Conservation (phyloP, 2,888 invertebrate genomes). For the Zonitis immaculata region DNA sequence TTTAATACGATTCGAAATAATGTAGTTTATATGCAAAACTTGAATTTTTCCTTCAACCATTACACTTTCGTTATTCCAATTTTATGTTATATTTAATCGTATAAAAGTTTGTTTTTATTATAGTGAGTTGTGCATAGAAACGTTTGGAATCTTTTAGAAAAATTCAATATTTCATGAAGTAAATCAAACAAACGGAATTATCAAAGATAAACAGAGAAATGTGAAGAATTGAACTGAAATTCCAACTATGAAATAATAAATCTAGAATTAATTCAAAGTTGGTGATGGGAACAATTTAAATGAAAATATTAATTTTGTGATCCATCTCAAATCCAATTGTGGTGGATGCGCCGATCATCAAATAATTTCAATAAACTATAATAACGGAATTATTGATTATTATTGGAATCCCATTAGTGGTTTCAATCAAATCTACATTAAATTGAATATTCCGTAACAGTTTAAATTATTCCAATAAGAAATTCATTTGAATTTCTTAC, state of each 20-base stretch:
- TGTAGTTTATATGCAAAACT: neutral
- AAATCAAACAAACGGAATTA: neutral
- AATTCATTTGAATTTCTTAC: constrained; percentile 5
- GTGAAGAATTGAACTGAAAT: neutral
- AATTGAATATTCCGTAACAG: too few species aligned
- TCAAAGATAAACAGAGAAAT: neutral
- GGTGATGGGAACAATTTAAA: neutral
- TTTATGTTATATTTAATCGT: constrained; percentile 1
- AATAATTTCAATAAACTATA: too few species aligned
- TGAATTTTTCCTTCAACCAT: neutral
- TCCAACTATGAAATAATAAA: neutral
- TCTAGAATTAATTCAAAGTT: neutral
- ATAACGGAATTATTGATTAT: too few species aligned
- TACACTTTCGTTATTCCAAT: neutral
- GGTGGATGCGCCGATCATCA: neutral
- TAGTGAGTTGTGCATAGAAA: neutral
- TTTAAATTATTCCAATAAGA: too few species aligned
- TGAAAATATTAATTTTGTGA: too few species aligned
- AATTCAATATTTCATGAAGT: neutral
- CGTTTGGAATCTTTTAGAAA: neutral
- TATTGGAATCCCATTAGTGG: neutral
- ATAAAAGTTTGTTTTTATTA: constrained; percentile 1
- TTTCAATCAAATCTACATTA: neutral
- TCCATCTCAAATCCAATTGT: too few species aligned
- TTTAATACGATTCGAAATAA: neutral